Evolutionary conservation across 1,140 invertebrate genomes (phyloP).

Genomic region (Caenorhabditis remanei): DNA sequence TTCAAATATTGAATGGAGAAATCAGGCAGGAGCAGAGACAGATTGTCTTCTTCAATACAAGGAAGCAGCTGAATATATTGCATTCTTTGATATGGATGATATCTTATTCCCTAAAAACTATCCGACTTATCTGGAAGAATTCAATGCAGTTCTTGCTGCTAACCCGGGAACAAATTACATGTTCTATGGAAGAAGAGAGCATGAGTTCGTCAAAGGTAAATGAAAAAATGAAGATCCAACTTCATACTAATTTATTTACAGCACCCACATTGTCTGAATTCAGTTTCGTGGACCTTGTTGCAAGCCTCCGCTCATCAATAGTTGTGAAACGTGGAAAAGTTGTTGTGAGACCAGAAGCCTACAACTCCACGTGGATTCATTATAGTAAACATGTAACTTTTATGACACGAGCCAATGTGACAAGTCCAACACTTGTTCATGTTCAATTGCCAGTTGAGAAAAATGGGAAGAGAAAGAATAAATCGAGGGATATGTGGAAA

Average conservation of each 20-base stretch:
- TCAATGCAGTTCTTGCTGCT: not conserved
- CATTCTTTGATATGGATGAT: constrained; percentile 45
- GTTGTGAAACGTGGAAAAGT: constrained; percentile 41
- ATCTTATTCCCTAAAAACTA: constrained; percentile 22
- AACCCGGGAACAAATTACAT: not conserved
- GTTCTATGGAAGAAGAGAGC: constrained; percentile 43
- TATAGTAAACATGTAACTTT: not conserved
- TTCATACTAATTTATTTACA: not conserved
- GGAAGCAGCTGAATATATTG: constrained; percentile 47
- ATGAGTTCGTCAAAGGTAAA: constrained; percentile 37
- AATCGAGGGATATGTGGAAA: not conserved
- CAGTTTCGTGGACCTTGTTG: not conserved
- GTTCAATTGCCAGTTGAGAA: constrained; percentile 1
- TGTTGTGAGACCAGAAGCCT: not conserved
- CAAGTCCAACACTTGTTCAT: not conserved
- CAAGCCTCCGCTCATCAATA: not conserved
- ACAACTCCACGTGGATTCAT: constrained; percentile 39
- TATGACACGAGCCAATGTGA: not conserved
- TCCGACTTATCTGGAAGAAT: constrained; percentile 13
- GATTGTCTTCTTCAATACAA: constrained; percentile 52
- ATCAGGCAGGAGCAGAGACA: constrained; percentile 36
- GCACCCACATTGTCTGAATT: not conserved
- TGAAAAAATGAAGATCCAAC: not conserved
- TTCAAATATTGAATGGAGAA: constrained; percentile 29
- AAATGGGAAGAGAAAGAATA: not conserved